Conservation (phyloP, 2,113 vertebrate genomes). For the Planiliza haematocheilus region DNA sequence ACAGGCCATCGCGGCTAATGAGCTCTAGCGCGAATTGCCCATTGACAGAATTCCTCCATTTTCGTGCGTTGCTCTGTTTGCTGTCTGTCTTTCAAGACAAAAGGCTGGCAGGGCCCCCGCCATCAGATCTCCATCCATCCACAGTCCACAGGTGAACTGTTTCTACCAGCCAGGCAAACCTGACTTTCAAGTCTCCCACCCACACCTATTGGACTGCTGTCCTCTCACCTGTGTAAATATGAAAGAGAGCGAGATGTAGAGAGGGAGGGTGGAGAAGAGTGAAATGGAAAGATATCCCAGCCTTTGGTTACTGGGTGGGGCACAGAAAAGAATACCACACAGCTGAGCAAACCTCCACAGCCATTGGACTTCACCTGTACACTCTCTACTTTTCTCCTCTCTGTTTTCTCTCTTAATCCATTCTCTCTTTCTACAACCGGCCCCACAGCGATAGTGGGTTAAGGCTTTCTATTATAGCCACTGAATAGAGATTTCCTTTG, state of each 20-base stretch:
- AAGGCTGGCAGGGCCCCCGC: conserved; percentile 52
- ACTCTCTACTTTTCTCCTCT: conserved; percentile 66
- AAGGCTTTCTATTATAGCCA: conserved; percentile 75
- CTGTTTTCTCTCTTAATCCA: conserved; percentile 84
- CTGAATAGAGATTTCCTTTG: conserved; percentile 81
- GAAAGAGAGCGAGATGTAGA: conserved; percentile 48
- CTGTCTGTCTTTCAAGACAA: conserved; percentile 73
- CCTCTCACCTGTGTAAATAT: conserved; percentile 82
- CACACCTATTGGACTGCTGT: conserved; percentile 69
- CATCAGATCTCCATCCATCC: conserved; percentile 65
- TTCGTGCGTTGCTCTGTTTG: conserved; percentile 66
- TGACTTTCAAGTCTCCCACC: conserved; percentile 83
- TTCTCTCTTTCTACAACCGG: conserved; percentile 69
- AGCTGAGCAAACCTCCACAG: conserved; percentile 85
- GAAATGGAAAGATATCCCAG: conserved; percentile 71
- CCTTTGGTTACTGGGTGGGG: conserved; percentile 82
- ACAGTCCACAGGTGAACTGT: conserved; percentile 60
- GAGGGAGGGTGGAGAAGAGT: conserved; percentile 57
- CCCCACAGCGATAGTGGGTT: conserved; percentile 69
- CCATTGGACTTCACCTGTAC: conserved; percentile 81
- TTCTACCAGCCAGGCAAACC: conserved; percentile 79
- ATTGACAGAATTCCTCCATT: conserved; percentile 35
- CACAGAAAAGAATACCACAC: conserved; percentile 79
- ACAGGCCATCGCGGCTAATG: conserved; percentile 40
- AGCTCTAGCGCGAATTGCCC: conserved; percentile 27